A percentile compares a stretch with the other conserved stretches of the same genome.
Evolutionary conservation across 2,888 invertebrate genomes (phyloP).

Genomic region (Zele albiditarsus): DNA sequence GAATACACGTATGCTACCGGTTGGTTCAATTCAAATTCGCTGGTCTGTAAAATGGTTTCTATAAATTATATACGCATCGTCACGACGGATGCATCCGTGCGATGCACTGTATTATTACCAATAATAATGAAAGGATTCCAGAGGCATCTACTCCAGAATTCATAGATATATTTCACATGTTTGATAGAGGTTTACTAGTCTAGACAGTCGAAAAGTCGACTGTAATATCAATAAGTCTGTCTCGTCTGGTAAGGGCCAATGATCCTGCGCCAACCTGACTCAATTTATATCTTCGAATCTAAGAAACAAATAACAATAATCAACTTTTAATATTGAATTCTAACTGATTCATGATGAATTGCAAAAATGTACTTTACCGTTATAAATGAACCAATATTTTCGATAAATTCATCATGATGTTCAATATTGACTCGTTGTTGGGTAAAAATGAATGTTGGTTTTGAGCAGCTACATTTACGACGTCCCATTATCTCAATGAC

Average conservation of each 20-base stretch:
- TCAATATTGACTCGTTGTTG: no score
- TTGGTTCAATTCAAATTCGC: conserved; percentile 35
- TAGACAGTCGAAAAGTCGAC: neutral
- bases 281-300: no score
- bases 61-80: conserved; percentile 40
- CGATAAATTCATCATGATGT: no score
- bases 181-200: neutral
- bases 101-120: neutral
- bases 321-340: no score
- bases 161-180: neutral
- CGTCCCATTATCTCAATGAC: neutral
- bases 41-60: conserved; percentile 46
- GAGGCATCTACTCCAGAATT: neutral
- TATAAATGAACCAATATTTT: no score
- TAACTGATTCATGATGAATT: no score
- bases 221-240: no score
- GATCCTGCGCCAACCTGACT: no score
- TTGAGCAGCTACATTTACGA: neutral
- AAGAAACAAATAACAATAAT: no score
- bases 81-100: neutral
- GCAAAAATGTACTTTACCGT: no score
- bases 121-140: neutral
- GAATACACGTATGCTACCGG: conserved; percentile 20
- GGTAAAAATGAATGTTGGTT: neutral
- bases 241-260: no score